A percentile compares a stretch with the other conserved stretches of the same genome.
phyloP scores from a whole-genome alignment of 2,797 vertebrate genomes.

The Pitangus sulphuratus region DNA sequence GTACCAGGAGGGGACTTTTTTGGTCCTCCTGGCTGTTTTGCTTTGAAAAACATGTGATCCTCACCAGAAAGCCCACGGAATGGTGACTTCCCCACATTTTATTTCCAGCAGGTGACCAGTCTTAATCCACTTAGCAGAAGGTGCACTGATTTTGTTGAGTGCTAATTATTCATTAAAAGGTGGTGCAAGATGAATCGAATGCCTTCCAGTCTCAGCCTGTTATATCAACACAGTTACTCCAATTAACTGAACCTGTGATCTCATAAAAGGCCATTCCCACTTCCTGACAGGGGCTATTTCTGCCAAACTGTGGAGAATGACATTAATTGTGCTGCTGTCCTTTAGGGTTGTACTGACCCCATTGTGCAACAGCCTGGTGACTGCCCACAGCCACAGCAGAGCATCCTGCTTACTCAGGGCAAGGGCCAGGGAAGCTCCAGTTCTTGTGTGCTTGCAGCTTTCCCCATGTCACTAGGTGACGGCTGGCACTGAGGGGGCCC shows the following conservation, averaged over 20 bases:
- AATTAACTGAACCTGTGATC: conserved; percentile 48
- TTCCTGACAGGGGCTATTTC: neutral
- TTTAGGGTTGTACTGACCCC: neutral
- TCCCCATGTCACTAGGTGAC: neutral
- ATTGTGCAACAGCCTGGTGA: neutral
- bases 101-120: conserved; percentile 38
- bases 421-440: neutral
- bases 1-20: neutral
- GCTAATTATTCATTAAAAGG: conserved; percentile 53
- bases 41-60: conserved; percentile 12
- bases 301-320: neutral
- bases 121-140: conserved; percentile 57
- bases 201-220: conserved; percentile 38
- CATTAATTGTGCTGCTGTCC: neutral
- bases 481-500: neutral
- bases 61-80: neutral
- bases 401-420: neutral
- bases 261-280: neutral
- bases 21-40: neutral
- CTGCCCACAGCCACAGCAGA: neutral
- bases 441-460: neutral
- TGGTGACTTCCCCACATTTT: neutral
- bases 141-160: conserved; percentile 24
- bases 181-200: conserved; percentile 2
- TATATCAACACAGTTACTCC: conserved; percentile 29